Evolutionary conservation across 2,888 invertebrate genomes (phyloP).

Genomic region (Plagiodera versicolora): DNA sequence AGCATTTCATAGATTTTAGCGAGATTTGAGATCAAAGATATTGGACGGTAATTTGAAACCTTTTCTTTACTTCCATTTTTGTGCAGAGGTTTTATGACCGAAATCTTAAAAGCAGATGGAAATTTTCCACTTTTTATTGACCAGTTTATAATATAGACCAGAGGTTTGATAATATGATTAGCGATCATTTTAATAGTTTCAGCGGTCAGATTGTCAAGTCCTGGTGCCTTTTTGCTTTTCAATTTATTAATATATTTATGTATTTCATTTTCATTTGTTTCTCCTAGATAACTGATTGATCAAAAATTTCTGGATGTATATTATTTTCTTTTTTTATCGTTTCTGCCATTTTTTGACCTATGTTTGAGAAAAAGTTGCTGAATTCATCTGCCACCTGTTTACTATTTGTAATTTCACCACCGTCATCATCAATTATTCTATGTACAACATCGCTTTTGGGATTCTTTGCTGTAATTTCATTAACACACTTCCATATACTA

Average conservation of each 20-base stretch:
- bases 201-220: slow-evolving; percentile 4
- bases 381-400: slow-evolving; percentile 3
- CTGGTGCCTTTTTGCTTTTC: slow-evolving; percentile 10
- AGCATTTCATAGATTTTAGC: slow-evolving; percentile 12
- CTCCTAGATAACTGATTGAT: not conserved
- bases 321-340: not conserved
- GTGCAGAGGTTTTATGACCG: slow-evolving; percentile 6
- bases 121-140: not conserved
- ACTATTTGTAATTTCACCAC: not conserved
- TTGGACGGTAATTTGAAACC: slow-evolving; percentile 16
- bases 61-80: slow-evolving; percentile 11
- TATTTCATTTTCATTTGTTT: slow-evolving; percentile 34
- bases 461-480: not conserved
- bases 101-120: slow-evolving; percentile 7
- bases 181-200: slow-evolving; percentile 3
- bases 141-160: slow-evolving; percentile 7
- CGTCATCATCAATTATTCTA: not conserved
- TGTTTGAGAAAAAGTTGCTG: slow-evolving; percentile 1
- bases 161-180: not conserved
- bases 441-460: not conserved
- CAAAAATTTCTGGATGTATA: not conserved
- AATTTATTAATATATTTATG: not conserved
- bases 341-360: slow-evolving; percentile 1
- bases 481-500: not conserved
- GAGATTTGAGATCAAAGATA: slow-evolving; percentile 9